These are phyloP conservation scores for Threskiornis aethiopicus DNA, from an alignment of 2,797 vertebrate species.

Conservation along the genomic window DNA sequence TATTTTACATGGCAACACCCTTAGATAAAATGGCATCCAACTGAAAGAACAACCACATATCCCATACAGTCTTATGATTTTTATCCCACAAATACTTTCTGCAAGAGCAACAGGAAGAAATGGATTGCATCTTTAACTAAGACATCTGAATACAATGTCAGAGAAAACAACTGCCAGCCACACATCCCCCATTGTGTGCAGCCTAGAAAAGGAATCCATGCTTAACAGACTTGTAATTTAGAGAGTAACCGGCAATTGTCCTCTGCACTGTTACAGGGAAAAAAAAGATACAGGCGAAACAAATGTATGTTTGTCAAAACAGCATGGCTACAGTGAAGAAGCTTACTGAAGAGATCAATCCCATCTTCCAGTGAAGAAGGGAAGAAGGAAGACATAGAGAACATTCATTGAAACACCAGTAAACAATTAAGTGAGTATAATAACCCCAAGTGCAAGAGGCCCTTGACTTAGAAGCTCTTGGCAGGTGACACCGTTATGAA, in stretches of 20 bases:
- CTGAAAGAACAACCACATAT: not conserved
- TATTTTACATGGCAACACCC: not conserved
- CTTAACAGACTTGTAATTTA: not conserved
- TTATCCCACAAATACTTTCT: not conserved
- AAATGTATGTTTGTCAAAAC: not conserved
- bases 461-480: not conserved
- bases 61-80: not conserved
- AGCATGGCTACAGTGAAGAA: not conserved
- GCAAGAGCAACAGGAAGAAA: not conserved
- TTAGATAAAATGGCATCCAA: not conserved
- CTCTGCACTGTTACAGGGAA: not conserved
- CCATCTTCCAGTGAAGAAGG: not conserved
- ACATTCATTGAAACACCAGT: not conserved
- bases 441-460: not conserved
- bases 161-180: not conserved
- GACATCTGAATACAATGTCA: not conserved
- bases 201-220: not conserved
- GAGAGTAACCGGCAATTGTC: not conserved
- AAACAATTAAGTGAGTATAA: not conserved
- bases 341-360: not conserved
- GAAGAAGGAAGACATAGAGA: not conserved
- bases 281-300: not conserved
- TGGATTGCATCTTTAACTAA: not conserved
- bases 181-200: not conserved
- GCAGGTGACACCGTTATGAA: not conserved